These are phyloP conservation scores for Lithophane socia DNA, from an alignment of 2,888 invertebrate genomes.

Conservation along the genomic window DNA sequence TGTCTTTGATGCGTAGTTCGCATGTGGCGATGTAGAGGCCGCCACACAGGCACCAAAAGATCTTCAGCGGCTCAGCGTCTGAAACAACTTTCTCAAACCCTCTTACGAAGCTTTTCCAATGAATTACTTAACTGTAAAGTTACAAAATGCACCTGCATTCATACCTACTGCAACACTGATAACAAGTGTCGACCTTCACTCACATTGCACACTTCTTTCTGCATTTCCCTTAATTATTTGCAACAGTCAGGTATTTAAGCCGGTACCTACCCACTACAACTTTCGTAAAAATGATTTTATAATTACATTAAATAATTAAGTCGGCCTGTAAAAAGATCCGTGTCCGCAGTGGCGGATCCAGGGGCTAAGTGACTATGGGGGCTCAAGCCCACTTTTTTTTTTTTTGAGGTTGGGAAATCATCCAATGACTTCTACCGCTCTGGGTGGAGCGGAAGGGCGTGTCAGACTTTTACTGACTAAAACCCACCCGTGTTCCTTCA, in stretches of 20 bases:
- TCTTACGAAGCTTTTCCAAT: slow-evolving; percentile 26
- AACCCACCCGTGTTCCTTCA: too few species aligned
- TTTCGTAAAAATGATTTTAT: slow-evolving; percentile 18
- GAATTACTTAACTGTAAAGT: slow-evolving; percentile 26
- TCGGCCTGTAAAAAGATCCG: too few species aligned
- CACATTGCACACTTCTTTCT: slow-evolving; percentile 29
- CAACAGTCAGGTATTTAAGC: neutral
- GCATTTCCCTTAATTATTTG: slow-evolving; percentile 53
- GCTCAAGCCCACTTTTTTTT: too few species aligned
- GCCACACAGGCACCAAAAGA: neutral
- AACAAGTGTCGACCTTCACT: slow-evolving; percentile 42
- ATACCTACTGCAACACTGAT: slow-evolving; percentile 38
- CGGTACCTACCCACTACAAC: neutral
- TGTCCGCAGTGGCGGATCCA: too few species aligned
- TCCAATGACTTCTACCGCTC: too few species aligned
- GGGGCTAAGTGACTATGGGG: too few species aligned
- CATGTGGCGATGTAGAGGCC: too few species aligned
- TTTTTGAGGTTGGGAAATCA: too few species aligned
- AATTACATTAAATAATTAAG: too few species aligned
- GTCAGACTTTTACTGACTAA: too few species aligned
- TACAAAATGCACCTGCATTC: slow-evolving; percentile 28
- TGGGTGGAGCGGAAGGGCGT: too few species aligned
- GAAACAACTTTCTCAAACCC: slow-evolving; percentile 31
- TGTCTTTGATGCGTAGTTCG: too few species aligned
- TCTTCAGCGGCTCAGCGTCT: neutral